phyloP scores from a whole-genome alignment of 2,113 vertebrate genomes.

The Zapornia atra region DNA sequence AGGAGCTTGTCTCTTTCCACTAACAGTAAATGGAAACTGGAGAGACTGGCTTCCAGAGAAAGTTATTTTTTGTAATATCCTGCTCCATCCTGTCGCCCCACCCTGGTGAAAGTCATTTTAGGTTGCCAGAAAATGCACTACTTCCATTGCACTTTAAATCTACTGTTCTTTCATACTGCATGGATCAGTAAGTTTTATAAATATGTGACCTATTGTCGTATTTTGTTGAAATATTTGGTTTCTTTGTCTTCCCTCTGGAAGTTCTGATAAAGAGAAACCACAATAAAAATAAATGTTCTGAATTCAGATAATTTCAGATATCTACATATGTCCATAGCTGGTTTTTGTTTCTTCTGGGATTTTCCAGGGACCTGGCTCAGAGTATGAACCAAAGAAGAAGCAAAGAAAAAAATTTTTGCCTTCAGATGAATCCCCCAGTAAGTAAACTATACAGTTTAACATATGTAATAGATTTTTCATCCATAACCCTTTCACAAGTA shows the following conservation, averaged over 20 bases:
- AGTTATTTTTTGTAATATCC: neutral
- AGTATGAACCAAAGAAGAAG: conserved; percentile 68
- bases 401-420: conserved; percentile 66
- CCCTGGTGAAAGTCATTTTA: neutral
- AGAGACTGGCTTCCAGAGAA: neutral
- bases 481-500: neutral
- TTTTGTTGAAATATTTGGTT: neutral
- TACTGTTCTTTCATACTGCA: neutral
- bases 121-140: neutral
- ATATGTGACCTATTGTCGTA: neutral
- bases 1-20: neutral
- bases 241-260: neutral
- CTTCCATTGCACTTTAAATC: neutral
- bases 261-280: neutral
- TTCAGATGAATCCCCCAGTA: conserved; percentile 72
- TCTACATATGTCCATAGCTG: neutral
- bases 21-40: neutral
- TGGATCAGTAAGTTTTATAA: neutral
- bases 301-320: neutral
- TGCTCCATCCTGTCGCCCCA: neutral
- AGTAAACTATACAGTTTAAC: conserved; percentile 16
- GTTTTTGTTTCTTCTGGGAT: neutral
- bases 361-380: conserved; percentile 68
- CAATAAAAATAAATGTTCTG: neutral
- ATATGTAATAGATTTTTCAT: neutral